phyloP scores from a whole-genome alignment of 30 jellyfish, hydroid and myxozoan genomes.

The Clytia hemisphaerica region DNA sequence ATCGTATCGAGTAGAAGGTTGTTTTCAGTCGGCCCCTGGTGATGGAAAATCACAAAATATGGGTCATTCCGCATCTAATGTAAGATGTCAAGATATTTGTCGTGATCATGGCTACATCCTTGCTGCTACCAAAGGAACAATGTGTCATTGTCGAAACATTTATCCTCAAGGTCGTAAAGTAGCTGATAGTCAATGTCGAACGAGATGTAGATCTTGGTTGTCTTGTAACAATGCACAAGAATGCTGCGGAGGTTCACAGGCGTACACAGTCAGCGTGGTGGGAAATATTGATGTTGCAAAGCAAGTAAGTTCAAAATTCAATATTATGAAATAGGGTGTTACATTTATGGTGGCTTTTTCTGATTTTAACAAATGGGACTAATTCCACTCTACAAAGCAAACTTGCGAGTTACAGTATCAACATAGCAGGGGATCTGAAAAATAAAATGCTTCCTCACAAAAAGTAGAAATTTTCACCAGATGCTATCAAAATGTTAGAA shows the following conservation, averaged over 20 bases:
- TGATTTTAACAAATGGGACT: not conserved
- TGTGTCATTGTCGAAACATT: conserved; percentile 16
- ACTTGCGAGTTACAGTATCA: not conserved
- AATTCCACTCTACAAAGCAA: not conserved
- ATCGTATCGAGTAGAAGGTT: not conserved
- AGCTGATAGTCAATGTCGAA: not conserved
- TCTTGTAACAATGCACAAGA: not conserved
- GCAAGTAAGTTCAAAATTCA: not conserved
- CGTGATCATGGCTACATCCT: conserved; percentile 3
- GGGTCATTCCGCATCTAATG: conserved; percentile 2
- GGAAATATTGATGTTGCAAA: conserved; percentile 20
- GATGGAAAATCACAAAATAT: not conserved
- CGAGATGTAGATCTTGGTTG: not conserved
- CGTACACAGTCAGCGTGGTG: conserved; percentile 18
- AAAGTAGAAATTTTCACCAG: not conserved
- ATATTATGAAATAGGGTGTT: not conserved
- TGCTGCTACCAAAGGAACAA: conserved; percentile 18
- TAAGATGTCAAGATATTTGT: conserved; percentile 7
- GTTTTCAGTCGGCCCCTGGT: conserved; percentile 14
- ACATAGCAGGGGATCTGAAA: not conserved
- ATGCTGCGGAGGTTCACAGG: conserved; percentile 18
- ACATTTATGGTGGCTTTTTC: not conserved
- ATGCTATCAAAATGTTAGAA: not conserved
- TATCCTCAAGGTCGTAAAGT: conserved; percentile 3
- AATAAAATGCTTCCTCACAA: not conserved